These are phyloP conservation scores for Saccopteryx bilineata DNA, from an alignment of 2,113 vertebrate genomes.

Conservation along the genomic window DNA sequence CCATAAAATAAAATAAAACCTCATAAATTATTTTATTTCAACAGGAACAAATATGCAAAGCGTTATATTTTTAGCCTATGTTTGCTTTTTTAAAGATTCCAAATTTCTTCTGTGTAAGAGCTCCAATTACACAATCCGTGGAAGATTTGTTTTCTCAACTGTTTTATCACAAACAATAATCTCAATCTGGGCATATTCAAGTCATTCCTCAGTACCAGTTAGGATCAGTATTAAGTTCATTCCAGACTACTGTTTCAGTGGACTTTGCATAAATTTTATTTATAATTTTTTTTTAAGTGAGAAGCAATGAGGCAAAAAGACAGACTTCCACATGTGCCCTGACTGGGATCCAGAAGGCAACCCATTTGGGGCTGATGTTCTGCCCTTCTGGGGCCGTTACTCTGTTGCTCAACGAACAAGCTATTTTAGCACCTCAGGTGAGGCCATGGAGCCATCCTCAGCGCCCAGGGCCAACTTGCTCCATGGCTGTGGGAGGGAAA, in stretches of 20 bases:
- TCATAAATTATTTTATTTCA: conserved; percentile 33
- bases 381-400: too few relatives aligned
- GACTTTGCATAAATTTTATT: not conserved
- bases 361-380: too few relatives aligned
- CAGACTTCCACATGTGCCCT: too few relatives aligned
- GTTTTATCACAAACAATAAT: conserved; percentile 73
- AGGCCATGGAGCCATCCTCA: too few relatives aligned
- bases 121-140: conserved; percentile 74
- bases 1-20: conserved; percentile 54
- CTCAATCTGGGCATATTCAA: conserved; percentile 79
- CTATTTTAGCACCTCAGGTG: too few relatives aligned
- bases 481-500: too few relatives aligned
- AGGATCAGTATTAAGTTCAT: conserved; percentile 65
- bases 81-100: conserved; percentile 21
- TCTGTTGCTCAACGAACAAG: too few relatives aligned
- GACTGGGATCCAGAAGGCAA: too few relatives aligned
- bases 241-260: conserved; percentile 47
- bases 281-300: not conserved
- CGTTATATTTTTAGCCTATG: conserved; percentile 23
- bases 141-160: conserved; percentile 78
- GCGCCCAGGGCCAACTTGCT: too few relatives aligned
- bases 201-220: conserved; percentile 74
- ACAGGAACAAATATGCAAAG: conserved; percentile 41
- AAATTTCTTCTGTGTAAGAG: conserved; percentile 49
- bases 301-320: too few relatives aligned